Evolutionary conservation across 2,797 vertebrate genomes (phyloP).

Genomic region (Fistularia commersonii): DNA sequence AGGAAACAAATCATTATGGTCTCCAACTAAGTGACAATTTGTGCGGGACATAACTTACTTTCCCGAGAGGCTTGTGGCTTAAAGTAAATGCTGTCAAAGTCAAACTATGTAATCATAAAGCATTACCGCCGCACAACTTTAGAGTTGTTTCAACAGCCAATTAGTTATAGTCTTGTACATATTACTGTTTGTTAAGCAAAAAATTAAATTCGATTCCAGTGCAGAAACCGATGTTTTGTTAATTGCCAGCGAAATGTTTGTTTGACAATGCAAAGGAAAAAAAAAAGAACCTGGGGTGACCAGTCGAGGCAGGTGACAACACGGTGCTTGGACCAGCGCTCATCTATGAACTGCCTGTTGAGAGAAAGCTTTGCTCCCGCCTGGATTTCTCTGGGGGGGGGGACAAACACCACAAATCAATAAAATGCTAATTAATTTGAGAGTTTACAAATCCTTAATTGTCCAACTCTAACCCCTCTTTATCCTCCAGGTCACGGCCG

Average conservation of each 20-base stretch:
- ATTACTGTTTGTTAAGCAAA: conserved; percentile 12
- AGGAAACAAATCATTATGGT: conserved; percentile 75
- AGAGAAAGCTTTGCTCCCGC: conserved; percentile 93
- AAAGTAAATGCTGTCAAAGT: conserved; percentile 64
- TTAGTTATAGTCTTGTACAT: conserved; percentile 23
- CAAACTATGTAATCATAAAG: conserved; percentile 60
- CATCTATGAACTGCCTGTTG: conserved; percentile 93
- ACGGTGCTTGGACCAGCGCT: conserved; percentile 97
- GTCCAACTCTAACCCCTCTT: conserved; percentile 84
- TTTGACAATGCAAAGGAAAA: neutral
- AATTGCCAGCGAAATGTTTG: neutral
- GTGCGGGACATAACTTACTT: conserved; percentile 56
- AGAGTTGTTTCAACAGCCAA: conserved; percentile 48
- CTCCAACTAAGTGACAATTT: conserved; percentile 61
- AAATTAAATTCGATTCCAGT: neutral
- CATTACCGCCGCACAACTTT: conserved; percentile 41
- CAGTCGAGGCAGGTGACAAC: conserved; percentile 98
- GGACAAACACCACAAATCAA: conserved; percentile 16
- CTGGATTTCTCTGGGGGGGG: conserved; percentile 88
- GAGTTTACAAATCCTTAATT: conserved; percentile 5
- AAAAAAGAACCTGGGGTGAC: conserved; percentile 87
- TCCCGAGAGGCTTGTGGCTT: conserved; percentile 58
- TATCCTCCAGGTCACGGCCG: conserved; percentile 94
- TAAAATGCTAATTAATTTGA: conserved; percentile 12
- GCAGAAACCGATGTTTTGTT: conserved; percentile 6